phyloP scores from a whole-genome alignment of 2,888 invertebrate genomes.

The Caenorhabditis uteleia region DNA sequence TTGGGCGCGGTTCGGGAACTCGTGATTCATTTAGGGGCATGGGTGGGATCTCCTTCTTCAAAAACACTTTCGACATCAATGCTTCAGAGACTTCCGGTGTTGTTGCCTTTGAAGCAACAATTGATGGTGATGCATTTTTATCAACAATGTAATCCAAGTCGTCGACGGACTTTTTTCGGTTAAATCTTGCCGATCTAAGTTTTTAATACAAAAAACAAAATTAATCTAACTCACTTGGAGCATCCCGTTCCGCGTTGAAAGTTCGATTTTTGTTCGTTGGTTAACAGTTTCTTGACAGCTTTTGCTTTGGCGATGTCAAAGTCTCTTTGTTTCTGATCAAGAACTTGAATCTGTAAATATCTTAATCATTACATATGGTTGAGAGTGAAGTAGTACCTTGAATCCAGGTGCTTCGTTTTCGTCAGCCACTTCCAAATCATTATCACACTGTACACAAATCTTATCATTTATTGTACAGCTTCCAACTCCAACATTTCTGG shows the following conservation, averaged over 20 bases:
- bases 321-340: slow-evolving; percentile 22
- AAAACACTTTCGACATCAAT: slow-evolving; percentile 56
- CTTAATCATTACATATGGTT: not conserved
- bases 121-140: slow-evolving; percentile 39
- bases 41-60: slow-evolving; percentile 56
- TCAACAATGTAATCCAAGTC: slow-evolving; percentile 65
- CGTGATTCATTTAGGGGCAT: slow-evolving; percentile 15
- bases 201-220: not conserved
- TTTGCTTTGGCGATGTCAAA: slow-evolving; percentile 53
- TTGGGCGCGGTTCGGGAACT: slow-evolving; percentile 64
- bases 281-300: slow-evolving; percentile 66
- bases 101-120: slow-evolving; percentile 14
- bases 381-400: slow-evolving; percentile 17
- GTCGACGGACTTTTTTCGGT: slow-evolving; percentile 48
- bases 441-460: slow-evolving; percentile 50
- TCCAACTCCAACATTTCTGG: slow-evolving; percentile 50
- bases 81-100: slow-evolving; percentile 52
- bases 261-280: slow-evolving; percentile 52
- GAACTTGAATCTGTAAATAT: slow-evolving; percentile 6
- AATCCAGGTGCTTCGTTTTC: slow-evolving; percentile 54
- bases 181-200: slow-evolving; percentile 37
- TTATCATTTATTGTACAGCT: slow-evolving; percentile 44
- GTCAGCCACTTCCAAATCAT: slow-evolving; percentile 43
- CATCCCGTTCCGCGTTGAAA: slow-evolving; percentile 47
- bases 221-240: slow-evolving; percentile 30